phyloP scores from a whole-genome alignment of 2,113 vertebrate species.

The Hippocampus mohnikei region DNA sequence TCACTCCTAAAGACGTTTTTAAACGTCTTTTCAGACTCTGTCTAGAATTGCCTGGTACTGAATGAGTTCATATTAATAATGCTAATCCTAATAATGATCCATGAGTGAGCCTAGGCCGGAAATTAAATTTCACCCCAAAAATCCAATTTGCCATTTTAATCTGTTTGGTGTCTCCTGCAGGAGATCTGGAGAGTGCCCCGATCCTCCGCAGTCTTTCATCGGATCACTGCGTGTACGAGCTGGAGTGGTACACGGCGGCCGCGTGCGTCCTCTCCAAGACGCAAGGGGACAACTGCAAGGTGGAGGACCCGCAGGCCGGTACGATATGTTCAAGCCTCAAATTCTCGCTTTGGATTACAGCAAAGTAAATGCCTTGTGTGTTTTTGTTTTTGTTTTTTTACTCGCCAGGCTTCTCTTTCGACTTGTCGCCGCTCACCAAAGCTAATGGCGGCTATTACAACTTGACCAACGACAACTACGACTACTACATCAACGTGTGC shows the following conservation, averaged over 20 bases:
- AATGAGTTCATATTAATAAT: no score
- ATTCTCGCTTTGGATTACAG: no score
- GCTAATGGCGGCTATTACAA: constrained; percentile 62
- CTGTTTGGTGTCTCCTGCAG: constrained; percentile 50
- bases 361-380: not conserved
- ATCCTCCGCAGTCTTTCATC: constrained; percentile 69
- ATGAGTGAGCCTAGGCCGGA: not conserved
- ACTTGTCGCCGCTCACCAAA: constrained; percentile 83
- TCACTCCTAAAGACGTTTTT: not conserved
- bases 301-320: constrained; percentile 87
- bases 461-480: constrained; percentile 67
- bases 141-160: not conserved
- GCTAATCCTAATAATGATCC: no score
- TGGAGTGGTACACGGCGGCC: constrained; percentile 89
- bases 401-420: constrained; percentile 81
- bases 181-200: constrained; percentile 85
- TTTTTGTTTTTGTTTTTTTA: not conserved
- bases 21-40: no score
- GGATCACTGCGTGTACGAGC: constrained; percentile 75
- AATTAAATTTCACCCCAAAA: no score
- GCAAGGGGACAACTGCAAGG: constrained; percentile 82
- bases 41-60: no score
- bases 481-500: constrained; percentile 85
- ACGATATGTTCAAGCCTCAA: constrained; percentile 13
- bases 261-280: constrained; percentile 86